phyloP scores from a whole-genome alignment of 2,797 vertebrate genomes.

The Anisognathus igniventris region DNA sequence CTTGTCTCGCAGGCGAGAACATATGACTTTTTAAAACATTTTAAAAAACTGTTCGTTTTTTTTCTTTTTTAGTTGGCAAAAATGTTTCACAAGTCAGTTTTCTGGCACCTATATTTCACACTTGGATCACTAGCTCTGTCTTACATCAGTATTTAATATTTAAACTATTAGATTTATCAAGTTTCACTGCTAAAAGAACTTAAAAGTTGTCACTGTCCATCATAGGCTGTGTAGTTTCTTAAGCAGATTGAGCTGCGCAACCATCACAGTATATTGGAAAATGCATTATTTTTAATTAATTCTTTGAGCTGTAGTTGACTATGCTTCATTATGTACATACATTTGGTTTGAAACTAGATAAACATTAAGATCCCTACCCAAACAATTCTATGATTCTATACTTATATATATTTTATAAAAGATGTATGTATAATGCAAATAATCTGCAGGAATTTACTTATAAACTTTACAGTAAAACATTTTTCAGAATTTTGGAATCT shows the following conservation, averaged over 20 bases:
- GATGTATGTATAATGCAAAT: background rate
- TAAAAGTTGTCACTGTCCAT: background rate
- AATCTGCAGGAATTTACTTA: background rate
- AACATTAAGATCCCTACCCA: background rate
- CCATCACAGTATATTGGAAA: background rate
- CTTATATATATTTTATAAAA: background rate
- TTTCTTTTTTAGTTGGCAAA: background rate
- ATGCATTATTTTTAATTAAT: background rate
- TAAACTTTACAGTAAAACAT: background rate
- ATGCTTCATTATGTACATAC: background rate
- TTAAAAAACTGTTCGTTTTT: background rate
- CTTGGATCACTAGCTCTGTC: background rate
- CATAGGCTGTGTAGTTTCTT: background rate
- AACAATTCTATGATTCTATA: background rate
- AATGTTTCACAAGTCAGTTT: background rate
- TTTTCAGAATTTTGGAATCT: background rate
- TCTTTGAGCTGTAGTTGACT: background rate
- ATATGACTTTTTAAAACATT: background rate
- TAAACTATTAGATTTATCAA: background rate
- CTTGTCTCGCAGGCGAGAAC: background rate
- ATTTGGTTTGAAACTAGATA: background rate
- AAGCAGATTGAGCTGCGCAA: background rate
- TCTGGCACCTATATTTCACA: background rate
- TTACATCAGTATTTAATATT: background rate
- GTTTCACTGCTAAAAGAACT: background rate